Base-by-base conservation (phyloP, 2,113 vertebrate genomes). In the Telmatochromis sp. region DNA sequence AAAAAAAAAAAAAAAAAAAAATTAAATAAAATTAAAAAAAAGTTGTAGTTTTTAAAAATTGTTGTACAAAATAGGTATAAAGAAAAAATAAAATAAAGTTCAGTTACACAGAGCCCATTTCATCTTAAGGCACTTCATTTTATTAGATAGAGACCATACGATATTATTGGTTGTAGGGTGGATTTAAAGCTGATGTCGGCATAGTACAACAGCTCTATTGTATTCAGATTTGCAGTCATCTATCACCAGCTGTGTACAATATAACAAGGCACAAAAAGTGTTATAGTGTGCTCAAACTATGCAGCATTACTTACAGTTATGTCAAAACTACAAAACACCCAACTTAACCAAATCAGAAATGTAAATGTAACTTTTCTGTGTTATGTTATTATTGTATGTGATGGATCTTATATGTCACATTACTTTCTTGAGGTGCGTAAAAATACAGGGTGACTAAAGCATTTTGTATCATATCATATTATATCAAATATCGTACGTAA, bases 401-500 rank as follows among this genome's bases (percentile, higher is more conserved):
- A 49, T 33, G 9, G 14, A 49, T 78, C 45, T n/a, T 19, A 17
- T n/a, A 35, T 83, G 1, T 86, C 0, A 85, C 35, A 5, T 9
- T 60, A 53, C 10, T 49, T 53, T 84, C 23, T 49, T 3, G 8
- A 26, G 40, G 40, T 45, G 9, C 23, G 40, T 45, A 45, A 47
- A 70, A 26, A 1, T 70, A 70, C 7, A 23, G 13, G n/a, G 21
- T 70, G 37, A 70, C 7, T 70, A 42, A 68, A 42, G 35, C 35
- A 70, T 42, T 70, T 70, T 70, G n/a, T 42, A 70, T 23, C 65
- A 9, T 70, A 42, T 70, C 65, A 1, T 42, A 70, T 42, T 42
- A 10, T 15, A 42, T 70, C 37, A 42, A 0, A 42, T 68, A 40
- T 4, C 2, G 3, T 23, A 21, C 5, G 0, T 40, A 21, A 40